These are phyloP conservation scores for Elephas maximus DNA, from an alignment of 2,113 vertebrate genomes.

Conservation along the genomic window DNA sequence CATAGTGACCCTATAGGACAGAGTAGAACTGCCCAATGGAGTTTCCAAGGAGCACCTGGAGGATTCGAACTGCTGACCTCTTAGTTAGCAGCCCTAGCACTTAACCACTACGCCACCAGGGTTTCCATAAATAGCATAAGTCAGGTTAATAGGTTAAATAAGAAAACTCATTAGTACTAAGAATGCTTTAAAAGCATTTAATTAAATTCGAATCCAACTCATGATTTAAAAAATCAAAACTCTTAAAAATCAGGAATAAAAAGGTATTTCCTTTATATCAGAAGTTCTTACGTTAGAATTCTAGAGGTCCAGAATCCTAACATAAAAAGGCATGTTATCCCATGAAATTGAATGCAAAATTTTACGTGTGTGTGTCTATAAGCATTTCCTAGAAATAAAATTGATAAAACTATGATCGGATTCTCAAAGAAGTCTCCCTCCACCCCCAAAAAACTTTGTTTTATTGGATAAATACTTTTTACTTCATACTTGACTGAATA, in stretches of 20 bases:
- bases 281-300: slow-evolving; percentile 3
- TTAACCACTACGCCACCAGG: too few species aligned
- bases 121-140: neutral
- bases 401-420: neutral
- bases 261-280: slow-evolving; percentile 3
- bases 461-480: slow-evolving; percentile 25
- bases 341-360: neutral
- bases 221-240: slow-evolving; percentile 53
- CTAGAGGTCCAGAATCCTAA: neutral
- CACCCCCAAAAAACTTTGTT: neutral
- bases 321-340: neutral
- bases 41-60: too few species aligned
- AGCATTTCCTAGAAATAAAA: slow-evolving; percentile 54
- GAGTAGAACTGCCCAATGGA: too few species aligned
- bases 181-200: slow-evolving; percentile 29
- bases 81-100: too few species aligned
- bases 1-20: too few species aligned
- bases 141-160: neutral
- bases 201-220: slow-evolving; percentile 35
- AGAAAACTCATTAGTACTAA: neutral
- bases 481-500: neutral
- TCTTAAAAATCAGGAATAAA: neutral
- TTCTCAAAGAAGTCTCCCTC: neutral
- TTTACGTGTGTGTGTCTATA: neutral
- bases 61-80: too few species aligned